Percentiles rank a stretch among this genome's conserved stretches.
Conservation (phyloP, 2,113 vertebrate species). For the Mormoops blainvillei region DNA sequence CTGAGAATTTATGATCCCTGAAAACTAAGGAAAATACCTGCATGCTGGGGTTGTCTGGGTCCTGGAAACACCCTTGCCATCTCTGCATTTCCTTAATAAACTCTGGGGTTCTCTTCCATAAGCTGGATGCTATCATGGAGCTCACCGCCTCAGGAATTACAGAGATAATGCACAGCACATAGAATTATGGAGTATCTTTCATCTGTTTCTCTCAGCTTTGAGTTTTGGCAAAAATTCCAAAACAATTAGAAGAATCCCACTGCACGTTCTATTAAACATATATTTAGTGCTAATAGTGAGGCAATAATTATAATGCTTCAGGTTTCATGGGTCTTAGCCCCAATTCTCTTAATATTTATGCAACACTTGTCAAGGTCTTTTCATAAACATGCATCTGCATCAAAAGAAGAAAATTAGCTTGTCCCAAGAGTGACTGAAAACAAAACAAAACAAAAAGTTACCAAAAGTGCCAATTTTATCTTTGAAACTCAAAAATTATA, state of each 20-base stretch:
- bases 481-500: conserved; percentile 10
- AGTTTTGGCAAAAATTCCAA: background rate
- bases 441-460: background rate
- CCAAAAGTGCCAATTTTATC: background rate
- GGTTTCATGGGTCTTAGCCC: background rate
- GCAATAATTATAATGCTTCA: background rate
- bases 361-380: background rate
- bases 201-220: background rate
- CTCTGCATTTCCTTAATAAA: background rate
- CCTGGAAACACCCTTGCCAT: background rate
- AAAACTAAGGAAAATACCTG: background rate
- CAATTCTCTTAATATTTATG: background rate
- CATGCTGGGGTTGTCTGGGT: background rate
- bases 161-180: background rate
- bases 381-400: background rate
- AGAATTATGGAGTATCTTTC: background rate
- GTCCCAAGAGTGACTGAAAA: background rate
- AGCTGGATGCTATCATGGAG: background rate
- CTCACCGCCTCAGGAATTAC: background rate
- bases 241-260: background rate
- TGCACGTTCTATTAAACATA: background rate
- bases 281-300: background rate
- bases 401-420: background rate
- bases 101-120: background rate
- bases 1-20: background rate